A percentile compares a stretch with the other conserved stretches of the same genome.
Evolutionary conservation across 2,113 vertebrate genomes (phyloP).

Genomic region (Campylomormyrus tamandua): DNA sequence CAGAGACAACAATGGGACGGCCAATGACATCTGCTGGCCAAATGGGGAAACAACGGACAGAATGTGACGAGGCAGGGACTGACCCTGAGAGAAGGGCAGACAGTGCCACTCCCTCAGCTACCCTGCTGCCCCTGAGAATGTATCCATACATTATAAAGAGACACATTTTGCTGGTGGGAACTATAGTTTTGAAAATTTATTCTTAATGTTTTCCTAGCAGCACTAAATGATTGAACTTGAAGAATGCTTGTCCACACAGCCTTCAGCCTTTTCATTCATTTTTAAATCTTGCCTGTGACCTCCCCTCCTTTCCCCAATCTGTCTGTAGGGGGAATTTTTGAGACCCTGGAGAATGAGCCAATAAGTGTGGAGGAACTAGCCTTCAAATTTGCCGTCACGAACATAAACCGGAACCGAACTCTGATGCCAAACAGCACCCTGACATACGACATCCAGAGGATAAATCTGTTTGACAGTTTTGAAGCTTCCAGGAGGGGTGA

Average conservation of each 20-base stretch:
- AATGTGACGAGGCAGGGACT: neutral
- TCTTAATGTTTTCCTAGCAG: neutral
- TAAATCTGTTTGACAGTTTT: constrained; percentile 95
- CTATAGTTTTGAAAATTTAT: neutral
- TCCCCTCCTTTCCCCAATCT: neutral
- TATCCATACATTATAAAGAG: neutral
- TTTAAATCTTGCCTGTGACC: neutral
- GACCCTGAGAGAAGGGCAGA: neutral
- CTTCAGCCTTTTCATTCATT: neutral
- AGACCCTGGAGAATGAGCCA: constrained; percentile 92
- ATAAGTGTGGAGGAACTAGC: constrained; percentile 92
- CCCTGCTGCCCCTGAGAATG: neutral
- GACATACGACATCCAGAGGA: constrained; percentile 97
- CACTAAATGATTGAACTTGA: neutral
- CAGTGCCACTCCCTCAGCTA: neutral
- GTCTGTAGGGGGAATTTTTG: constrained; percentile 88
- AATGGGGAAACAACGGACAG: neutral
- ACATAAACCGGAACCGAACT: constrained; percentile 92
- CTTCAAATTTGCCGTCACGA: constrained; percentile 96
- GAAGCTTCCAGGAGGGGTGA: constrained; percentile 94
- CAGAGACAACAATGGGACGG: neutral
- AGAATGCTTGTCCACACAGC: neutral
- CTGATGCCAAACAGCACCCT: constrained; percentile 96
- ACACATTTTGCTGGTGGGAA: neutral
- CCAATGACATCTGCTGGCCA: neutral